Percentiles rank a stretch among this genome's conserved stretches.
phyloP scores from a whole-genome alignment of 2,797 vertebrate species.

The Sarcoramphus papa region DNA sequence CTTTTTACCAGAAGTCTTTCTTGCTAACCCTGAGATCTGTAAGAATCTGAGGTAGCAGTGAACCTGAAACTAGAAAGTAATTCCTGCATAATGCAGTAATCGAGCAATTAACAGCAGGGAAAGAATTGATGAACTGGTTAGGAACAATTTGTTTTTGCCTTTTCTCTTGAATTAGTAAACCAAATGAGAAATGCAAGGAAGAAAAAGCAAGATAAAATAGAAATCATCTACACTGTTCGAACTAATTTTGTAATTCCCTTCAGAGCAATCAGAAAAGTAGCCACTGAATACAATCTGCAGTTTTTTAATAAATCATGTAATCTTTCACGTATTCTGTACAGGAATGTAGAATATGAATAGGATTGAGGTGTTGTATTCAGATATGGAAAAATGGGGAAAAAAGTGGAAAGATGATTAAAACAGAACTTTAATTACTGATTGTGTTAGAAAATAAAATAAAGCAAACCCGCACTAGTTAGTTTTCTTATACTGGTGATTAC shows the following conservation, averaged over 20 bases:
- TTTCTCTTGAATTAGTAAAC: neutral
- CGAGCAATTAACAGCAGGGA: neutral
- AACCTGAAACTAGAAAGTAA: neutral
- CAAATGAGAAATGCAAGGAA: neutral
- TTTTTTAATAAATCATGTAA: neutral
- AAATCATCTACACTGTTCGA: neutral
- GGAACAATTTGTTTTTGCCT: neutral
- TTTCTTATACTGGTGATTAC: neutral
- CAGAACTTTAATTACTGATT: neutral
- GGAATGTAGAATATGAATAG: neutral
- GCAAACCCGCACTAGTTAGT: neutral
- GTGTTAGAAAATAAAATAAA: neutral
- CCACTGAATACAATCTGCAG: neutral
- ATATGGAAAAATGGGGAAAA: neutral
- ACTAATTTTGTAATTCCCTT: neutral
- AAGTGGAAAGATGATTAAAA: neutral
- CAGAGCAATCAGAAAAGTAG: neutral
- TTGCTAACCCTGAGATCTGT: neutral
- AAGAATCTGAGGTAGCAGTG: neutral
- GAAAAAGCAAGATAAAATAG: neutral
- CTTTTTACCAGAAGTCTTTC: neutral
- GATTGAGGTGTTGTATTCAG: neutral
- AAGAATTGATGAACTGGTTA: slow-evolving; percentile 20
- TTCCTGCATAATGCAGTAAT: neutral
- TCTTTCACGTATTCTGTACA: neutral